Conservation (phyloP, 2,113 vertebrate genomes). For the Boleophthalmus pectinirostris region DNA sequence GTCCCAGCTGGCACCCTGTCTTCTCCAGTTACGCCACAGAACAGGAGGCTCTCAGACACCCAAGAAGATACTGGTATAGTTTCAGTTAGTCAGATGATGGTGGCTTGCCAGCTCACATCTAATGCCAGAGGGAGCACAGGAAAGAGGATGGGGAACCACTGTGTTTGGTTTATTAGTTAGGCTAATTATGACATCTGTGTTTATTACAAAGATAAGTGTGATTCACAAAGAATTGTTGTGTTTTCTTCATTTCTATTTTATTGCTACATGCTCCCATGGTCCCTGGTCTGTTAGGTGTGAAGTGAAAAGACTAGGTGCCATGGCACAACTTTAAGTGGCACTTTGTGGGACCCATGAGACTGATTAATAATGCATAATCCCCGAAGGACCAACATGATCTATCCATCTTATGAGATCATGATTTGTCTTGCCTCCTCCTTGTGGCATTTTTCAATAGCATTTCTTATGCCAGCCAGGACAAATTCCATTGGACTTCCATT, state of each 20-base stretch:
- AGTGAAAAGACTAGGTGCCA: slow-evolving; percentile 26
- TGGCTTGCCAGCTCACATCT: slow-evolving; percentile 26
- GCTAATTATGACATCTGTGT: too few species aligned
- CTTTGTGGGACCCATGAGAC: slow-evolving; percentile 35
- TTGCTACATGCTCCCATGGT: neutral
- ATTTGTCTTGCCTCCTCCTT: neutral
- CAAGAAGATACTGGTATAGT: slow-evolving; percentile 61
- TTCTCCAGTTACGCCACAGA: slow-evolving; percentile 61
- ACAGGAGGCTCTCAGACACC: slow-evolving; percentile 50
- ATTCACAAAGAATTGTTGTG: neutral
- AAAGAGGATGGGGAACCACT: slow-evolving; percentile 10
- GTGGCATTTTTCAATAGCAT: slow-evolving; percentile 9
- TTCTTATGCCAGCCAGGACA: too few species aligned
- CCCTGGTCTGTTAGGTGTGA: neutral
- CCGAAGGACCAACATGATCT: slow-evolving; percentile 53
- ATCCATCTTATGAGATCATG: slow-evolving; percentile 18
- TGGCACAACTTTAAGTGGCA: slow-evolving; percentile 40
- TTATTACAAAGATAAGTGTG: neutral
- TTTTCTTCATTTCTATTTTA: neutral
- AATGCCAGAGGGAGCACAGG: slow-evolving; percentile 27
- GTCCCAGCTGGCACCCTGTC: slow-evolving; percentile 44
- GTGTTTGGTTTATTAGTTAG: neutral
- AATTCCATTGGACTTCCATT: too few species aligned
- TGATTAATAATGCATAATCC: slow-evolving; percentile 55
- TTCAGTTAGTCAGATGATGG: slow-evolving; percentile 59